Evolutionary conservation across 2,113 vertebrate genomes (phyloP).

Genomic region (Hemicordylus capensis): DNA sequence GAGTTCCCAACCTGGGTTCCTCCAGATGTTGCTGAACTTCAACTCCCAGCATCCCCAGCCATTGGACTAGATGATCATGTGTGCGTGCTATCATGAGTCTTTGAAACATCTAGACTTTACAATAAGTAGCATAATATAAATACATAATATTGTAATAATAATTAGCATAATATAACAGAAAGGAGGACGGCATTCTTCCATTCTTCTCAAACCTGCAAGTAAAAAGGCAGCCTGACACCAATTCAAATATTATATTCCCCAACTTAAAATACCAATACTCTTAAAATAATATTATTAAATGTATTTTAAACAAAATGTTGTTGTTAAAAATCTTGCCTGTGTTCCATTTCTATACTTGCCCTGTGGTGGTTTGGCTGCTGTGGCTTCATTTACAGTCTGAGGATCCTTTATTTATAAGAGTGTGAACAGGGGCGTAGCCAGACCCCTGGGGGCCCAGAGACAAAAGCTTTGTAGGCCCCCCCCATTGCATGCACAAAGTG

Average conservation of each 20-base stretch:
- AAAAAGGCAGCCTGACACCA: not conserved
- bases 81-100: not conserved
- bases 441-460: no score
- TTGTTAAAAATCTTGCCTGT: not conserved
- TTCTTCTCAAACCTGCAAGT: not conserved
- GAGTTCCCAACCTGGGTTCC: no score
- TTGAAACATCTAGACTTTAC: not conserved
- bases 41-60: no score
- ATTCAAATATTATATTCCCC: no score
- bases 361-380: not conserved
- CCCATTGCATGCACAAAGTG: no score
- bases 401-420: not conserved
- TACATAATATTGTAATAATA: no score
- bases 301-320: no score
- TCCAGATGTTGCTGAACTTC: no score
- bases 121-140: not conserved
- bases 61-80: no score
- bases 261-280: no score
- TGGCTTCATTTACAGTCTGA: not conserved
- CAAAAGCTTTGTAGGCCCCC: no score
- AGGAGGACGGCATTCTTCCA: not conserved
- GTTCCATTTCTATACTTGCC: not conserved
- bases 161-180: not conserved
- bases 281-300: no score
- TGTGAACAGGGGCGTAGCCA: not conserved